Evolutionary conservation across 23 tunicate species (phyloP).

Genomic region (Aplidium turbinatum): DNA sequence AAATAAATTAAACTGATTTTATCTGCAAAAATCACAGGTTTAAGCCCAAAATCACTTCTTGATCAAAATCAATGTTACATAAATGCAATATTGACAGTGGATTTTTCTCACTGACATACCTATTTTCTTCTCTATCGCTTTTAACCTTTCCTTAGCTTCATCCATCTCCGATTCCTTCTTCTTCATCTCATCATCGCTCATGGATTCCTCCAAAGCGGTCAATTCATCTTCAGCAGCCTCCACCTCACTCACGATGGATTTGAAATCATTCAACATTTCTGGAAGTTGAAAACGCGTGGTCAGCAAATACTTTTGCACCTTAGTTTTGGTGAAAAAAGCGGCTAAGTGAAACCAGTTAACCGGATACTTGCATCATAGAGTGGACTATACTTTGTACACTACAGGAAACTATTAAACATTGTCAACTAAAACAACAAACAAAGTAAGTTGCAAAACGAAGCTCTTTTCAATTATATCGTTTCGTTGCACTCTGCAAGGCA

Average conservation of each 20-base stretch:
- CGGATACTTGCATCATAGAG: too few species aligned
- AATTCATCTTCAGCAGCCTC: constrained; percentile 51
- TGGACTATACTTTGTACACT: too few species aligned
- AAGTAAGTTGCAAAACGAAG: too few species aligned
- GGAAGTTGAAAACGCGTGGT: background rate
- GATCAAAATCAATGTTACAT: background rate
- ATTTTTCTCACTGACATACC: constrained; percentile 38
- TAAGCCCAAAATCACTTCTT: background rate
- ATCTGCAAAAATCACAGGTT: background rate
- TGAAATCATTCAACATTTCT: constrained; percentile 57
- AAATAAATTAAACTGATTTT: too few species aligned
- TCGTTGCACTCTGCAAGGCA: too few species aligned
- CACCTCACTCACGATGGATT: constrained; percentile 31
- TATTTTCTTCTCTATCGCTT: constrained; percentile 64
- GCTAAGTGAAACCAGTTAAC: too few species aligned
- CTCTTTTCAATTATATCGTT: too few species aligned
- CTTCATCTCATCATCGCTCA: constrained; percentile 61
- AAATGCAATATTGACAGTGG: background rate
- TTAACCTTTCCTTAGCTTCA: constrained; percentile 56
- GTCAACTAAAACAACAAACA: too few species aligned
- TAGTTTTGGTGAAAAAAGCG: too few species aligned
- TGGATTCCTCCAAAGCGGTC: constrained; percentile 44
- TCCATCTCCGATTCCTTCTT: constrained; percentile 50
- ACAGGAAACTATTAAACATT: too few species aligned
- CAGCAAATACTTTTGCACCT: background rate